A percentile compares a stretch with the other conserved stretches of the same genome.
Conservation (phyloP, 2,888 invertebrate genomes). For the Amorpha juglandis region DNA sequence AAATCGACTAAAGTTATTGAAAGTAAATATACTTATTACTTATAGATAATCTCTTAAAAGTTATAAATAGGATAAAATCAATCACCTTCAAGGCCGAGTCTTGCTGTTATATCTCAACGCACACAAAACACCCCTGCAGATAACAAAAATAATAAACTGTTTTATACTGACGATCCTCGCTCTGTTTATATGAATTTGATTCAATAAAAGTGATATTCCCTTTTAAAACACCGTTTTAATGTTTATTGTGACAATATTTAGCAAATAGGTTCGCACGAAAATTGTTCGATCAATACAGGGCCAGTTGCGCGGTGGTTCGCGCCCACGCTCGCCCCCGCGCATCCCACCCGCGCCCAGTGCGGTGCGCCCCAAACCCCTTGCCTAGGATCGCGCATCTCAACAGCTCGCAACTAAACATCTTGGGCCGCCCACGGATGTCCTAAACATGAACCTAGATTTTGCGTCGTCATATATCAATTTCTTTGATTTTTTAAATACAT, state of each 20-base stretch:
- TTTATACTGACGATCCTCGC: background rate
- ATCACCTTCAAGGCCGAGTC: background rate
- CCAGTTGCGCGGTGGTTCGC: slow-evolving; percentile 64
- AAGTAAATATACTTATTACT: too few relatives aligned
- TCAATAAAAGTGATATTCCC: background rate
- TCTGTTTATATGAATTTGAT: background rate
- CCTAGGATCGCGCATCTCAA: slow-evolving; percentile 17
- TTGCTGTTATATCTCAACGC: background rate
- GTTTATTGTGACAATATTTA: slow-evolving; percentile 65
- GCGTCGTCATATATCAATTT: slow-evolving; percentile 3
- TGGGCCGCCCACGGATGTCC: slow-evolving; percentile 60
- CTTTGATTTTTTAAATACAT: too few relatives aligned
- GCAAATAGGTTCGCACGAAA: slow-evolving; percentile 65
- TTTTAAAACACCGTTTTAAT: slow-evolving; percentile 33
- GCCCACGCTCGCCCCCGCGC: slow-evolving; percentile 62
- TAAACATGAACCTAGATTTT: slow-evolving; percentile 10
- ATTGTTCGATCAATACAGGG: slow-evolving; percentile 77
- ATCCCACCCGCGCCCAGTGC: slow-evolving; percentile 40
- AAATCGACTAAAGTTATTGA: background rate
- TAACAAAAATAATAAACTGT: background rate
- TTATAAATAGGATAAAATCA: background rate
- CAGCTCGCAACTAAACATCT: slow-evolving; percentile 63
- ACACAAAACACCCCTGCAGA: background rate
- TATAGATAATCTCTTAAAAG: background rate
- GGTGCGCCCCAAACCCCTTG: slow-evolving; percentile 44